phyloP scores from a whole-genome alignment of 2,888 invertebrate species.

The Salpingus planirostris region DNA sequence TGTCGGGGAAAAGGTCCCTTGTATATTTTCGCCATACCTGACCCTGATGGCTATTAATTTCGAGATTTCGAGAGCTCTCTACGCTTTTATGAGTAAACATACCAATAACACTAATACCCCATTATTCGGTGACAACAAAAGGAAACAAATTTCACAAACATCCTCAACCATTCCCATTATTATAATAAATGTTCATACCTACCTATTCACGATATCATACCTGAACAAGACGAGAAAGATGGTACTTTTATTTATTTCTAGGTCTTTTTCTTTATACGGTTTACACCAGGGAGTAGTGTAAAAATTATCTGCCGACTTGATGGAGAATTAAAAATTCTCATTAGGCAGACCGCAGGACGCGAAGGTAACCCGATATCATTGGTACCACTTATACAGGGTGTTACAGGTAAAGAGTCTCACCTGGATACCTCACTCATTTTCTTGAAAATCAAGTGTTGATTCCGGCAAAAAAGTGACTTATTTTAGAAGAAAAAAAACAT shows the following conservation, averaged over 20 bases:
- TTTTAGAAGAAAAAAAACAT: too few relatives aligned
- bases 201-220: too few relatives aligned
- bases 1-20: too few relatives aligned
- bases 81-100: conserved; percentile 12
- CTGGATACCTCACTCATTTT: conserved; percentile 1
- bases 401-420: conserved; percentile 1
- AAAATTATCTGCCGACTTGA: too few relatives aligned
- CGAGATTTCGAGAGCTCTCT: not conserved
- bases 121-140: conserved; percentile 15
- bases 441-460: not conserved
- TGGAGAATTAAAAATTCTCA: not conserved
- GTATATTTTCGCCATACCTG: too few relatives aligned
- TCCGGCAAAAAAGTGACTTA: too few relatives aligned
- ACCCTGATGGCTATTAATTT: not conserved
- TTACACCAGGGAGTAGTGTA: too few relatives aligned
- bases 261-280: too few relatives aligned
- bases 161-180: not conserved
- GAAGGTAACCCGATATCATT: not conserved
- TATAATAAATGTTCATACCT: too few relatives aligned
- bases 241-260: too few relatives aligned
- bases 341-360: not conserved
- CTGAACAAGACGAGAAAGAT: too few relatives aligned
- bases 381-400: not conserved
- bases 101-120: conserved; percentile 18
- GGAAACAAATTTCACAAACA: conserved; percentile 13